Evolutionary conservation across 2,888 invertebrate genomes (phyloP).

Genomic region (Tetramorium bicarinatum): DNA sequence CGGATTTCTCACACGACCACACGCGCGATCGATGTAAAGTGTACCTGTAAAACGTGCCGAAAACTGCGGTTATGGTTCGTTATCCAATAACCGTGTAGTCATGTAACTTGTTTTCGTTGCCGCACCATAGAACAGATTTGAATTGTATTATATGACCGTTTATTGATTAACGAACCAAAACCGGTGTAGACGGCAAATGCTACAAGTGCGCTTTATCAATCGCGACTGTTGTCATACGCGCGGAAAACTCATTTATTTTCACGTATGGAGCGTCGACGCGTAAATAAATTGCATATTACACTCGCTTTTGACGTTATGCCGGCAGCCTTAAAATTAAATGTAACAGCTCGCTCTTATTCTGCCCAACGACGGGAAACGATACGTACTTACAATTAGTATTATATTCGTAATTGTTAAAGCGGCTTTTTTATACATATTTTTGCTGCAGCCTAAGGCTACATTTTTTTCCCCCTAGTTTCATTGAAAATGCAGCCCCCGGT

Average conservation of each 20-base stretch:
- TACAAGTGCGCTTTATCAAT: conserved; percentile 52
- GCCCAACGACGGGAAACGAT: not conserved
- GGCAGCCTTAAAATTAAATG: conserved; percentile 44
- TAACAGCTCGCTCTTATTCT: not conserved
- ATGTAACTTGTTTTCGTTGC: conserved; percentile 47
- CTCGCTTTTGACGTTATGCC: conserved; percentile 34
- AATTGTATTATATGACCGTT: conserved; percentile 47
- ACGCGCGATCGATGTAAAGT: conserved; percentile 19
- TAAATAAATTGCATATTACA: conserved; percentile 42
- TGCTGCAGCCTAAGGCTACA: not conserved
- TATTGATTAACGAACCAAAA: conserved; percentile 55
- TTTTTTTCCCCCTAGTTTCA: conserved; percentile 15
- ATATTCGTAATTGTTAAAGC: not conserved
- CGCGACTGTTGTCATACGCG: conserved; percentile 31
- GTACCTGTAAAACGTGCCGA: conserved; percentile 31
- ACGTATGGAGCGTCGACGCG: not conserved
- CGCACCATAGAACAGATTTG: conserved; percentile 27
- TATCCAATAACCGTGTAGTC: conserved; percentile 47
- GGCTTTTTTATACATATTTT: conserved; percentile 9
- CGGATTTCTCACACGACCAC: conserved; percentile 34
- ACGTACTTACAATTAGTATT: not conserved
- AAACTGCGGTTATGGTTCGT: conserved; percentile 50
- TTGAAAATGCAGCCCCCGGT: conserved; percentile 20
- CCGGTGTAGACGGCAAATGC: conserved; percentile 33
- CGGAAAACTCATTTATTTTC: conserved; percentile 48